Percentiles rank a stretch among this genome's conserved stretches.
Conservation (phyloP, 2,888 invertebrate genomes). For the Mimas tiliae region DNA sequence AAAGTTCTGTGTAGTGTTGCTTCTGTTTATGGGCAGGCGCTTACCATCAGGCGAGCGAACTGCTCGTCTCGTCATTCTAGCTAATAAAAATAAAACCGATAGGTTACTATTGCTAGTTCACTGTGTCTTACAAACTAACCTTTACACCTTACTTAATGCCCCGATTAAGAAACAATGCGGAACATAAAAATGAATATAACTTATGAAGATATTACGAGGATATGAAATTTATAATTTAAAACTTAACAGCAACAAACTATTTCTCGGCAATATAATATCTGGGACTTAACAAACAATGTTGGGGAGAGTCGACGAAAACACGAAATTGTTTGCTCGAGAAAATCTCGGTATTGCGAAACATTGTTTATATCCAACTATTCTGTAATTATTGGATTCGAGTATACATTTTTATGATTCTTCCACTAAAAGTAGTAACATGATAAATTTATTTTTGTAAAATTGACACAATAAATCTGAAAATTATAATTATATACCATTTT, state of each 20-base stretch:
- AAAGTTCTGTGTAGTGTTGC: too few species aligned
- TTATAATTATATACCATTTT: too few species aligned
- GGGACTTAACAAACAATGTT: constrained; percentile 16
- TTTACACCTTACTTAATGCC: not conserved
- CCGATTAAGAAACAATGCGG: not conserved
- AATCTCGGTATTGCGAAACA: constrained; percentile 3
- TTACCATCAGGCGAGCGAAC: too few species aligned
- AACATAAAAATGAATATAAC: not conserved
- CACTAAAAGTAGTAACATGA: too few species aligned
- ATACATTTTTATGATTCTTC: too few species aligned
- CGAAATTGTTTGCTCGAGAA: constrained; percentile 41
- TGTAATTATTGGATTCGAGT: not conserved
- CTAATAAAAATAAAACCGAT: too few species aligned
- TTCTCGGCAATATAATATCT: constrained; percentile 12
- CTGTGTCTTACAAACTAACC: too few species aligned
- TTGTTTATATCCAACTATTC: not conserved
- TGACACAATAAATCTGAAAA: too few species aligned
- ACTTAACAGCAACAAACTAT: constrained; percentile 11
- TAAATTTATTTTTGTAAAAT: too few species aligned
- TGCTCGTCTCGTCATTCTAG: too few species aligned
- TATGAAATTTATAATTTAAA: constrained; percentile 22
- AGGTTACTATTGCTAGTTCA: too few species aligned
- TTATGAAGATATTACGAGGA: not conserved
- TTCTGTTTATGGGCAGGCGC: too few species aligned
- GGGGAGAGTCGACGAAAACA: constrained; percentile 36